Base-by-base conservation (phyloP, 2,113 vertebrate species). In the Erpornis zantholeuca region DNA sequence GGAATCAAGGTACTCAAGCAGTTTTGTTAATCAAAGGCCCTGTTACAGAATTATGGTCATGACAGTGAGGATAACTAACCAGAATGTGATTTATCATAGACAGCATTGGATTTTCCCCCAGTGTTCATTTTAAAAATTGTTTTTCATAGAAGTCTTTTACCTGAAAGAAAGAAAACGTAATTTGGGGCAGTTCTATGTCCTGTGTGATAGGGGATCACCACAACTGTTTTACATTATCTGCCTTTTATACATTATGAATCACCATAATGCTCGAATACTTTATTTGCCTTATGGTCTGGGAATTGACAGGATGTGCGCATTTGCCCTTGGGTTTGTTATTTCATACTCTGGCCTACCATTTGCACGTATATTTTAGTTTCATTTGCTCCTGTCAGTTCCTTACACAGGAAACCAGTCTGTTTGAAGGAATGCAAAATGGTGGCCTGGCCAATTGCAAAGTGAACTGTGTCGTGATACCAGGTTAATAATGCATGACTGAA, bases 281-380 rank as follows among this genome's bases (percentile, higher is more conserved):
- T 11, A 86, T 83, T 92, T 86, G 28, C 60, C 49, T 83, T 60
- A 14, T 42, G 82, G 69, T 33, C 45, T 78, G n/a, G 57, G 76
- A 93, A 45, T 29, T 59, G 76, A 49, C 60, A 88, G 90, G 79
- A 94, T 56, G 49, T 54, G 40, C 44, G 31, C 71, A 33, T 75
- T 93, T 93, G 82, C 88, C 93, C 85, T 93, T 86, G 68, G 82
- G 68, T 94, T 81, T 93, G 76, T 88, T 86, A 92, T 95, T 96
- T 93, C 60, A n/a, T 84, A 36, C 65, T 60, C 60, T n/a, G 88
- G 56, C 69, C 47, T 60, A 18, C 27, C 71, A 73, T 72, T 78
- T 90, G 35, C n/a, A 53, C 17, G 28, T 47, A 3, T 68, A 88
- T 80, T 96, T 94, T 90, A 27, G 60, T 86, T 85, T 61, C 61